phyloP scores from a whole-genome alignment of 35 echinoderm and acorn worm species.

The Anneissia japonica region DNA sequence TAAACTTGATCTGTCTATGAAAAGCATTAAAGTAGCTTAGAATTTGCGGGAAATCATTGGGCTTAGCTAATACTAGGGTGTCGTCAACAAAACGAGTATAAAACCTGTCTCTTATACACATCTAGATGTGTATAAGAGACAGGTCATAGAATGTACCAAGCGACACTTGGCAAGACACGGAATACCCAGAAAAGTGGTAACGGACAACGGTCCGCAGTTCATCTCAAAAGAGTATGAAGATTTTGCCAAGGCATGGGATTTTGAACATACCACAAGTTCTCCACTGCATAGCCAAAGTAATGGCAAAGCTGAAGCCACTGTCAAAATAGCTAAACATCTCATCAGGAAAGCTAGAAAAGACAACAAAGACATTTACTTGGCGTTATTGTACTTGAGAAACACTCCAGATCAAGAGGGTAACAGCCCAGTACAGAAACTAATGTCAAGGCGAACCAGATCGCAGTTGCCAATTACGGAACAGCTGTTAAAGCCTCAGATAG shows the following conservation, averaged over 20 bases:
- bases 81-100: too few species aligned
- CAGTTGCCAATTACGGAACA: constrained; percentile 44
- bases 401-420: constrained; percentile 38
- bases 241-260: constrained; percentile 29
- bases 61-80: too few species aligned
- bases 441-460: constrained; percentile 53
- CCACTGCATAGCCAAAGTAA: constrained; percentile 52
- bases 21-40: constrained; percentile 43
- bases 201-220: constrained; percentile 46
- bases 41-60: too few species aligned
- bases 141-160: constrained; percentile 16
- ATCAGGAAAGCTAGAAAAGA: constrained; percentile 14
- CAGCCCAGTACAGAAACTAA: constrained; percentile 68
- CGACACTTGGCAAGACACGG: constrained; percentile 40
- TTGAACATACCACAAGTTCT: constrained; percentile 34
- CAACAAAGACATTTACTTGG: constrained; percentile 29
- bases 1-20: constrained; percentile 39
- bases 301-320: constrained; percentile 45
- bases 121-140: background rate
- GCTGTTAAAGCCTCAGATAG: constrained; percentile 40
- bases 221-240: constrained; percentile 11
- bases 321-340: constrained; percentile 19
- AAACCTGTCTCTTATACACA: too few species aligned
- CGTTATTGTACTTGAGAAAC: constrained; percentile 38
- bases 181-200: constrained; percentile 35